These are phyloP conservation scores for Buathra laborator DNA, from an alignment of 2,888 invertebrate genomes.

Conservation along the genomic window DNA sequence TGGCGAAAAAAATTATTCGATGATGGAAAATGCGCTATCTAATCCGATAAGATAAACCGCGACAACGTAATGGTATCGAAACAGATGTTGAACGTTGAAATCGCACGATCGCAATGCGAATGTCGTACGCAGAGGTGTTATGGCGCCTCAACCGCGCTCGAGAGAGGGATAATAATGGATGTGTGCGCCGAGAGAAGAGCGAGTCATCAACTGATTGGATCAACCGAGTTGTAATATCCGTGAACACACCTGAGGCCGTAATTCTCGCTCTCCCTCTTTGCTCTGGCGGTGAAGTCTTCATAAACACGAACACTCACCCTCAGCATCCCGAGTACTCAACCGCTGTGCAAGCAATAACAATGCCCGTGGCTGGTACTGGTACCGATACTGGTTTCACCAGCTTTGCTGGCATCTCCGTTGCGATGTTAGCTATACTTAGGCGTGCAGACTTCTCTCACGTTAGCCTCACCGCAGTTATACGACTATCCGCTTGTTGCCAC, in stretches of 20 bases:
- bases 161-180: constrained; percentile 51
- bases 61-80: not conserved
- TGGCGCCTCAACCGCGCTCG: not conserved
- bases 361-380: constrained; percentile 76
- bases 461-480: constrained; percentile 55
- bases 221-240: constrained; percentile 75
- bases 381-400: constrained; percentile 44
- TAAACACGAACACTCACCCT: constrained; percentile 74
- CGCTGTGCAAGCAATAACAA: constrained; percentile 82
- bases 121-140: not conserved
- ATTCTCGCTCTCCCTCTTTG: constrained; percentile 71
- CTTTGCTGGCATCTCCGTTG: constrained; percentile 49
- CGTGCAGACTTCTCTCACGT: constrained; percentile 35
- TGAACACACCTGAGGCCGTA: constrained; percentile 81
- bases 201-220: constrained; percentile 73
- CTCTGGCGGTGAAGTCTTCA: constrained; percentile 77
- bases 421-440: constrained; percentile 66
- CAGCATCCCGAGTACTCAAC: constrained; percentile 73
- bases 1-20: constrained; percentile 1
- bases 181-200: not conserved
- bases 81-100: constrained; percentile 63
- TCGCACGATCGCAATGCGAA: not conserved
- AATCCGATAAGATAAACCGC: constrained; percentile 67
- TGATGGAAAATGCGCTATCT: constrained; percentile 15
- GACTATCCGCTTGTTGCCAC: constrained; percentile 54